phyloP scores from a whole-genome alignment of 2,113 vertebrate species.

The Pomatostomus ruficeps region DNA sequence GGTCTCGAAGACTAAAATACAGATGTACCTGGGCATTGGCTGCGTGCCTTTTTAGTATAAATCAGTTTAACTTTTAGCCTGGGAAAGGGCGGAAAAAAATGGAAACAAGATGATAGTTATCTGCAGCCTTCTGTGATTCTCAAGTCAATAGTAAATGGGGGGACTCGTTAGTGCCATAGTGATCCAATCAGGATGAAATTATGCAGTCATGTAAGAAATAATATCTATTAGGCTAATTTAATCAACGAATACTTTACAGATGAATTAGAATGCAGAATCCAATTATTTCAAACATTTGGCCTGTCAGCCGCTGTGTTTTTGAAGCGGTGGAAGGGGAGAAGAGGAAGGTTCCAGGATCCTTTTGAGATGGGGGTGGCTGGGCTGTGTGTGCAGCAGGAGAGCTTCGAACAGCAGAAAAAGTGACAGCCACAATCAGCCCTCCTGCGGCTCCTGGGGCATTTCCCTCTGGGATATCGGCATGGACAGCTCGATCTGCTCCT shows the following conservation, averaged over 20 bases:
- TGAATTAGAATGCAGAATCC: conserved; percentile 92
- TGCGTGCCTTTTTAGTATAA: conserved; percentile 46
- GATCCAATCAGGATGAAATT: conserved; percentile 79
- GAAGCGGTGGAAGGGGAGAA: conserved; percentile 2
- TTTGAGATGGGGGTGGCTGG: conserved; percentile 51
- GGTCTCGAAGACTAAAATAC: neutral
- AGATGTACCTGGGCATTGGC: conserved; percentile 38
- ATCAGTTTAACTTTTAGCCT: conserved; percentile 77
- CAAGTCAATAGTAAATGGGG: conserved; percentile 86
- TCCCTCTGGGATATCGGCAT: neutral
- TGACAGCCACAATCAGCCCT: conserved; percentile 58
- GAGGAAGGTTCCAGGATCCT: neutral
- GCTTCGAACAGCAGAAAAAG: conserved; percentile 29
- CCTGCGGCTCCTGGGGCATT: neutral
- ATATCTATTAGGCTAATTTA: conserved; percentile 98
- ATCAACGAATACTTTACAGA: conserved; percentile 94
- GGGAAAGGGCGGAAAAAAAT: conserved; percentile 13
- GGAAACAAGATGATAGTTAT: conserved; percentile 68
- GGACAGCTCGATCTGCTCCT: conserved; percentile 11
- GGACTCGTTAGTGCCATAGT: conserved; percentile 78
- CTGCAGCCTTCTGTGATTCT: conserved; percentile 75
- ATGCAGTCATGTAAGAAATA: conserved; percentile 92
- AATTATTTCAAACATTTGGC: conserved; percentile 89
- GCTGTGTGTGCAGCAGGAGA: conserved; percentile 37
- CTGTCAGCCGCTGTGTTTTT: conserved; percentile 71